Percentiles rank a stretch among this genome's conserved stretches.
These are phyloP conservation scores for Agrilus planipennis DNA, from an alignment of 1,140 invertebrate genomes.

Conservation along the genomic window DNA sequence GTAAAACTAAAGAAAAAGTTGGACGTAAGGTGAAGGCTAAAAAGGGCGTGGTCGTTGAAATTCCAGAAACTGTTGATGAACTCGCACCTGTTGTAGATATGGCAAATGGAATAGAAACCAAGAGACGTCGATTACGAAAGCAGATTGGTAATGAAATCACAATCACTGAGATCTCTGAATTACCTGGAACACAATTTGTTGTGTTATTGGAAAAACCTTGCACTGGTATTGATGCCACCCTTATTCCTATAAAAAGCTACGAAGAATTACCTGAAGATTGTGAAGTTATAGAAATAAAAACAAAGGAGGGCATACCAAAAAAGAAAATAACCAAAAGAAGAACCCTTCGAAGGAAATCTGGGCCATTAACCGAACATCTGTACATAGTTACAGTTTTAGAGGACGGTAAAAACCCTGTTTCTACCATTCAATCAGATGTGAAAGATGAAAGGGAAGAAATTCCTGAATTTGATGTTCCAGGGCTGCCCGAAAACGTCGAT, in stretches of 20 bases:
- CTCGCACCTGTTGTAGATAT: background rate
- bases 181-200: too few relatives aligned
- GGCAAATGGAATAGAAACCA: slow-evolving; percentile 11
- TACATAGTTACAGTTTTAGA: slow-evolving; percentile 29
- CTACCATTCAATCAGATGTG: too few relatives aligned
- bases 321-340: slow-evolving; percentile 26
- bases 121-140: too few relatives aligned
- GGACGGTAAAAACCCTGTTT: slow-evolving; percentile 27
- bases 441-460: too few relatives aligned
- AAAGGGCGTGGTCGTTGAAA: slow-evolving; percentile 14
- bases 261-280: slow-evolving; percentile 35
- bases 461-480: slow-evolving; percentile 1
- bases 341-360: slow-evolving; percentile 23
- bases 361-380: slow-evolving; percentile 25
- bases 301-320: slow-evolving; percentile 31
- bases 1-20: slow-evolving; percentile 23
- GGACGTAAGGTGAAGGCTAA: slow-evolving; percentile 26
- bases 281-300: slow-evolving; percentile 34
- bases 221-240: background rate
- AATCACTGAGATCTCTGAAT: too few relatives aligned
- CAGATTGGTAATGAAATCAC: too few relatives aligned
- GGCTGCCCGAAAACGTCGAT: background rate
- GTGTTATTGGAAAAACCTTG: too few relatives aligned
- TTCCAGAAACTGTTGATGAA: slow-evolving; percentile 15
- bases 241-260: slow-evolving; percentile 5